Evolutionary conservation across 2,888 invertebrate genomes (phyloP), one percentile per base, ranked within the genome.

Genomic region (Agonum fuliginosum): DNA sequence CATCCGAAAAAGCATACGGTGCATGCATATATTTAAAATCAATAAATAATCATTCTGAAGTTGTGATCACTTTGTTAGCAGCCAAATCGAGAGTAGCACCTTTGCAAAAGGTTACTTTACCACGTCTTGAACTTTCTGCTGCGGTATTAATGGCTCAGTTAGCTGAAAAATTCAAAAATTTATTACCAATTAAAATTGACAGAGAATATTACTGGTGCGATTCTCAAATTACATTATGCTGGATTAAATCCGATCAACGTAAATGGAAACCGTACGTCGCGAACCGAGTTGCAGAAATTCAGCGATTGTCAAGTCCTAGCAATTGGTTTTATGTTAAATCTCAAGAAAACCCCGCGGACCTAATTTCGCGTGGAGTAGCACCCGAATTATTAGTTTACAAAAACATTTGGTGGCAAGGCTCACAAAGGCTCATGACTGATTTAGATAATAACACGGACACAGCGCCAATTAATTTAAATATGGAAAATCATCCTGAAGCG

Each of bases 41-140:
- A 0, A 58, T 54, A 3, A 70, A 78, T 41, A 30, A 12, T 0
- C n/a, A 78, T 3, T 76, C 43, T 20, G 27, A 76, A 10, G 6
- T 48, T 37, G 14, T 27, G 5, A 22, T 48, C 12, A 43, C 58
- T 0, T 19, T 81, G 27, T 8, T 82, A 8, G 76, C 78, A 19
- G 72, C 81, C 2, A 82, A 82, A 72, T 80, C 82, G 4, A 62
- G 78, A 43, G 82, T 83, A 3, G 80, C 82, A 1, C 82, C 82
- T 5, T 19, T 79, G 4, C 81, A 81, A 58, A 79, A 67, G 22
- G 62, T 82, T 1, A 78, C 83, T 1, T 46, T 84, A 19, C 84
- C 84, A 6, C 20, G 80, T 8, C 67, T 84, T 6, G 84, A 84
- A 69, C 78, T 84, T 0, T 82, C 82, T 43, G 82, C 79, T n/a